Conservation (phyloP, 2,113 vertebrate species). For the Crotophaga sulcirostris region DNA sequence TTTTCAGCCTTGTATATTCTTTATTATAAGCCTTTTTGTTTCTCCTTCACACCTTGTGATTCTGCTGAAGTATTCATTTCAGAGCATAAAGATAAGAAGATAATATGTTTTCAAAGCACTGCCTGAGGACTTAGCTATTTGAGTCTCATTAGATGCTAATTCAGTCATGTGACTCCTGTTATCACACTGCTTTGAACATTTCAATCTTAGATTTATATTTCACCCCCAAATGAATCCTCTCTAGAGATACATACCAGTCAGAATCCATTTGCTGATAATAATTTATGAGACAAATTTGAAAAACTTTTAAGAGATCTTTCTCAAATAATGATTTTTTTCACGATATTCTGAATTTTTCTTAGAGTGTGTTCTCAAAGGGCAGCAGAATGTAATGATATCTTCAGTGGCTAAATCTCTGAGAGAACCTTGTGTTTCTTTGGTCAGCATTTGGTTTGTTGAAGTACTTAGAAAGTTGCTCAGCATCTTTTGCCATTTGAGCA, state of each 20-base stretch:
- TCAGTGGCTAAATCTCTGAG: background rate
- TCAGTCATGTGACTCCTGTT: slow-evolving; percentile 41
- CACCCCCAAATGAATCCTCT: background rate
- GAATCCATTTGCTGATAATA: background rate
- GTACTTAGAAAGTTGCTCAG: background rate
- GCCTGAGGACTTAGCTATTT: slow-evolving; percentile 42
- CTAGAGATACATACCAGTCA: background rate
- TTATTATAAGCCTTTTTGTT: slow-evolving; percentile 14
- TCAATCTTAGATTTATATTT: slow-evolving; percentile 41
- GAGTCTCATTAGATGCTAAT: slow-evolving; percentile 52
- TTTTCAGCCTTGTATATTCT: background rate
- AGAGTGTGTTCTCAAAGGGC: background rate
- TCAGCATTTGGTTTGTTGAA: background rate
- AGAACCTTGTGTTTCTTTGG: background rate
- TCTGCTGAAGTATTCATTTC: slow-evolving; percentile 48
- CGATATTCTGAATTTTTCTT: background rate
- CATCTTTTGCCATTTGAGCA: background rate
- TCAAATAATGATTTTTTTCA: background rate
- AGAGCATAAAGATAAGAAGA: slow-evolving; percentile 48
- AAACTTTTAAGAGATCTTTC: background rate
- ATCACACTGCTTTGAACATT: slow-evolving; percentile 33
- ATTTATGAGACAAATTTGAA: background rate
- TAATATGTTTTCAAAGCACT: slow-evolving; percentile 38
- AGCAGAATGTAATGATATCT: background rate
- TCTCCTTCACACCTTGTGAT: slow-evolving; percentile 51